These are phyloP conservation scores for Pongo abelii DNA, from an alignment of 2,113 vertebrate genomes.

Conservation along the genomic window DNA sequence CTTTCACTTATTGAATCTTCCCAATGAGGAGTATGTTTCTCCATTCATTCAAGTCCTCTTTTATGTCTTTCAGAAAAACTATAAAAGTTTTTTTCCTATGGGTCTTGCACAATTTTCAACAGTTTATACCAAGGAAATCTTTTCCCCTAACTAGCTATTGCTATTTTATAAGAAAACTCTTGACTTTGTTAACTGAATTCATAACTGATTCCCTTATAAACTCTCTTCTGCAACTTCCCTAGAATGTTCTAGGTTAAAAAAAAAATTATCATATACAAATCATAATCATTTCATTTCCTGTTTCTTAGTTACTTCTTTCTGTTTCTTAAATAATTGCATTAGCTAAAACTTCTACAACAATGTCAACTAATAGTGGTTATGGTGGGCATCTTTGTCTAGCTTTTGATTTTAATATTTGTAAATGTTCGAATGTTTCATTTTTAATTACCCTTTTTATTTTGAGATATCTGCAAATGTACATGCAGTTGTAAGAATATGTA, in stretches of 20 bases:
- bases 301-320: constrained; percentile 12
- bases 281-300: constrained; percentile 18
- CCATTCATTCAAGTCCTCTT: constrained; percentile 48
- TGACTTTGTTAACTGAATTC: constrained; percentile 34
- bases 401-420: constrained; percentile 12
- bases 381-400: not conserved
- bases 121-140: constrained; percentile 27
- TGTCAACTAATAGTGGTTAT: not conserved
- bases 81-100: constrained; percentile 48
- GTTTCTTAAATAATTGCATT: constrained; percentile 34
- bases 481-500: not conserved
- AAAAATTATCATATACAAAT: not conserved
- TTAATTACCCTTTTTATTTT: constrained; percentile 19
- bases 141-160: not conserved
- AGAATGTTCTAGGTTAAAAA: constrained; percentile 39
- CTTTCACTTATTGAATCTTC: constrained; percentile 66
- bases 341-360: not conserved
- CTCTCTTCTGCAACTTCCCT: not conserved
- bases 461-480: not conserved
- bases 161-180: constrained; percentile 36
- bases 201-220: not conserved
- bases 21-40: not conserved
- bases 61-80: constrained; percentile 46
- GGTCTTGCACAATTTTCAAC: constrained; percentile 29
- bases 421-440: not conserved